Conservation (phyloP, 2,888 invertebrate species). For the Ctenicera cuprea region DNA sequence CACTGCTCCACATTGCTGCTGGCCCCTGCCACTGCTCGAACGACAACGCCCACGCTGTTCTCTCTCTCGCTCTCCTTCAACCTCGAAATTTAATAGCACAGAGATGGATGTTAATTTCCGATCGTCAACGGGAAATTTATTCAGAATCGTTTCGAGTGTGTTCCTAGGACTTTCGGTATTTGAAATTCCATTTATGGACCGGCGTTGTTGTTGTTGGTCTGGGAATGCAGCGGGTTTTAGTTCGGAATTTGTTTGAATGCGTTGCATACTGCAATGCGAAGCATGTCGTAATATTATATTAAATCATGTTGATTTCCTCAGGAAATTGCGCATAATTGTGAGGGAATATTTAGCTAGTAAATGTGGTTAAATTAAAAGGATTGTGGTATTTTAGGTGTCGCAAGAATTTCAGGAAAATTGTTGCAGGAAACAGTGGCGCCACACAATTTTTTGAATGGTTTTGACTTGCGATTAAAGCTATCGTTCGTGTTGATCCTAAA, state of each 20-base stretch:
- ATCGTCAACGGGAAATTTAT: neutral
- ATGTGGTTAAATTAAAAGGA: neutral
- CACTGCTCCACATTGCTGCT: conserved; percentile 67
- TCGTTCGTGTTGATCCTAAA: too few relatives aligned
- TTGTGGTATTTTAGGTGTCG: too few relatives aligned
- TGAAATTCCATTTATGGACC: conserved; percentile 8
- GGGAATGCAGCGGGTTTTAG: conserved; percentile 23
- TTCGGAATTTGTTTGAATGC: conserved; percentile 16
- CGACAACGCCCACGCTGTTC: conserved; percentile 28
- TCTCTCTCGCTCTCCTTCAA: neutral
- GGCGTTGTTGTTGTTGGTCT: conserved; percentile 2
- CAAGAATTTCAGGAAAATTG: too few relatives aligned
- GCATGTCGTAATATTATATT: conserved; percentile 13
- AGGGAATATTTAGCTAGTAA: neutral
- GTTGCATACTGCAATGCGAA: conserved; percentile 9
- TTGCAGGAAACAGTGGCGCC: too few relatives aligned
- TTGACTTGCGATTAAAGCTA: too few relatives aligned
- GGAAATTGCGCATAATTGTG: neutral
- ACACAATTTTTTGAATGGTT: too few relatives aligned
- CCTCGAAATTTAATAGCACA: conserved; percentile 7
- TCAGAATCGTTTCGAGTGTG: neutral
- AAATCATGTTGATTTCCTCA: conserved; percentile 17
- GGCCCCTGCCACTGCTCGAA: conserved; percentile 47
- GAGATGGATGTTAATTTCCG: conserved; percentile 2
- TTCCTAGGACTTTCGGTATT: conserved; percentile 1